Evolutionary conservation across 1,140 invertebrate species (phyloP).

Genomic region (Drosophila rufa): DNA sequence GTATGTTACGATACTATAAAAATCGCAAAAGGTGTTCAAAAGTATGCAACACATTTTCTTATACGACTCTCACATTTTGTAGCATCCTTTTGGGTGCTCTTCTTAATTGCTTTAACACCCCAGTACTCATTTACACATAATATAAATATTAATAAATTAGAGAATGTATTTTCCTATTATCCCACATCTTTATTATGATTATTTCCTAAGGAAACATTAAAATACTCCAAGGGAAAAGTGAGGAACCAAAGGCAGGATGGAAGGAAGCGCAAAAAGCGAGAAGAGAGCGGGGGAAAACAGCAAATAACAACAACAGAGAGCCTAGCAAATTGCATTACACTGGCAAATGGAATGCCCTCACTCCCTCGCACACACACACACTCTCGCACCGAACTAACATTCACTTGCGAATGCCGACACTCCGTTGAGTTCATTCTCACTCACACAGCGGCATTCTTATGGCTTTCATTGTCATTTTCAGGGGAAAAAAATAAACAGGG

Average conservation of each 20-base stretch:
- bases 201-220: not conserved
- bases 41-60: no score
- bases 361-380: not conserved
- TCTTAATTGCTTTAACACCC: no score
- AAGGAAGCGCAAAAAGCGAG: no score
- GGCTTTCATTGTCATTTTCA: conserved; percentile 62
- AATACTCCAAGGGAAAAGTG: not conserved
- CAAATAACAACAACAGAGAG: not conserved
- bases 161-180: not conserved
- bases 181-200: not conserved
- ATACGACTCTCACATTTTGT: no score
- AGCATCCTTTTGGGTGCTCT: no score
- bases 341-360: conserved; percentile 26
- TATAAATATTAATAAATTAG: not conserved
- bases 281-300: not conserved
- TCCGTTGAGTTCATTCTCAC: conserved; percentile 17
- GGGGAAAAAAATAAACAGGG: not conserved
- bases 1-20: no score
- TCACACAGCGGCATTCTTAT: conserved; percentile 41
- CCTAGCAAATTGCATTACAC: conserved; percentile 44
- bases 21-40: no score
- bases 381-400: conserved; percentile 17
- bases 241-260: not conserved
- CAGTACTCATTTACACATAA: no score
- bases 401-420: conserved; percentile 9